These are phyloP conservation scores for Melanostoma mellinum DNA, from an alignment of 2,888 invertebrate genomes.

Conservation along the genomic window DNA sequence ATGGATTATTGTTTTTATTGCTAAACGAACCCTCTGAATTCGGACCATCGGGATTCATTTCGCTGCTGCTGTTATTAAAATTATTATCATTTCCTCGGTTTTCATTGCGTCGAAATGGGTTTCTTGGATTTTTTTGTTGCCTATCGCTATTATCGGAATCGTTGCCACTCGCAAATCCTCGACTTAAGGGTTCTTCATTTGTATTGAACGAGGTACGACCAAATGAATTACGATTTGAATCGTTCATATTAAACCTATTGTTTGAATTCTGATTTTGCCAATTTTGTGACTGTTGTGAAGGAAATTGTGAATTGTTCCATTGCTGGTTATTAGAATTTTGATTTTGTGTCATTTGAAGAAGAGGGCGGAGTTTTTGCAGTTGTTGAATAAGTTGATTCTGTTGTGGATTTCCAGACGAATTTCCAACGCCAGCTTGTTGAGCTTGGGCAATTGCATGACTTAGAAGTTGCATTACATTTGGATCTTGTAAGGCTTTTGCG, in stretches of 20 bases:
- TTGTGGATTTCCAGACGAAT: slow-evolving; percentile 21
- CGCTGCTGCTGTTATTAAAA: neutral
- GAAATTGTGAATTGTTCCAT: slow-evolving; percentile 38
- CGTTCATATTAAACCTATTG: slow-evolving; percentile 5
- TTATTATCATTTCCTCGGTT: slow-evolving; percentile 24
- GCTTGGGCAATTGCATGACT: slow-evolving; percentile 78
- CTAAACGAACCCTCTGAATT: slow-evolving; percentile 75
- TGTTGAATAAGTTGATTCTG: slow-evolving; percentile 61
- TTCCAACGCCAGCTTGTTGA: slow-evolving; percentile 73
- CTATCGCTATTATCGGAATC: slow-evolving; percentile 80
- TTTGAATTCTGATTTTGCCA: slow-evolving; percentile 39
- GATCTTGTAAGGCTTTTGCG: slow-evolving; percentile 78
- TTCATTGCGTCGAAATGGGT: slow-evolving; percentile 53
- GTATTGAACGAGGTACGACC: slow-evolving; percentile 38
- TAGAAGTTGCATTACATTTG: slow-evolving; percentile 78
- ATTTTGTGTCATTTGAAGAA: slow-evolving; percentile 48
- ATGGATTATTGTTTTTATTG: slow-evolving; percentile 6
- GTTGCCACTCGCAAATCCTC: slow-evolving; percentile 80
- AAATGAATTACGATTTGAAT: slow-evolving; percentile 37
- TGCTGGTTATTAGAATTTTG: slow-evolving; percentile 37
- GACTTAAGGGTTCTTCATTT: slow-evolving; percentile 74
- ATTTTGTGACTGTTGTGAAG: neutral
- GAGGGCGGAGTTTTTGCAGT: slow-evolving; percentile 53
- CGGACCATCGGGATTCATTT: slow-evolving; percentile 74
- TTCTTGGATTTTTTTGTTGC: slow-evolving; percentile 69